These are phyloP conservation scores for Centropus unirufus DNA, from an alignment of 2,113 vertebrate genomes.

Conservation along the genomic window DNA sequence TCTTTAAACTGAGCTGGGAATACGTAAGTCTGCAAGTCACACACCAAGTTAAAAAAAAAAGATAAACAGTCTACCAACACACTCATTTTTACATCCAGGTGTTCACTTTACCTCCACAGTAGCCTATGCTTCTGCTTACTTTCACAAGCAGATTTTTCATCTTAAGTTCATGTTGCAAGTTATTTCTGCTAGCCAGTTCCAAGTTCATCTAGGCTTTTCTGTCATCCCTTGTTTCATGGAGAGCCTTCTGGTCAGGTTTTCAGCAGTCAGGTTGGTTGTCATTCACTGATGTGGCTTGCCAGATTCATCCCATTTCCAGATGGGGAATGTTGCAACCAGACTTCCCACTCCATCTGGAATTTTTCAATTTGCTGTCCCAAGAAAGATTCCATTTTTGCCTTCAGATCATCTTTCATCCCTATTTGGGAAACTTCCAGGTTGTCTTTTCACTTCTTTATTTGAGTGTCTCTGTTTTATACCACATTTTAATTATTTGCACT, in stretches of 20 bases:
- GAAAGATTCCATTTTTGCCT: not conserved
- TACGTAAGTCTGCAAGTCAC: not conserved
- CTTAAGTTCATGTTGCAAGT: not conserved
- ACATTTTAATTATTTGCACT: not conserved
- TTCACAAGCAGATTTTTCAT: not conserved
- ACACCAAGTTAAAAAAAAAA: not conserved
- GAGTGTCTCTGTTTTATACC: not conserved
- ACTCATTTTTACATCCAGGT: not conserved
- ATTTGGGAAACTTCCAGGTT: not conserved
- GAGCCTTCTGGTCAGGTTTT: not conserved
- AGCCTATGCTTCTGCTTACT: not conserved
- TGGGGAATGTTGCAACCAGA: not conserved
- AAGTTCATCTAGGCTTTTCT: not conserved
- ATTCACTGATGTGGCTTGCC: not conserved
- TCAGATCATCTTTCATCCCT: not conserved
- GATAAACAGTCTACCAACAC: not conserved
- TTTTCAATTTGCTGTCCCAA: constrained; percentile 5
- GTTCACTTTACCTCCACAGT: not conserved
- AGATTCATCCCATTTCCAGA: not conserved
- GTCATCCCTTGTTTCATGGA: not conserved
- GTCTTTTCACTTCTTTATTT: not conserved
- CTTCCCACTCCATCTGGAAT: not conserved
- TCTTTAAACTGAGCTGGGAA: not conserved
- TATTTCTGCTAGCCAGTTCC: not conserved
- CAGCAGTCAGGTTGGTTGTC: not conserved